Evolutionary conservation across 2,113 vertebrate genomes (phyloP).

Genomic region (Stegastes partitus): DNA sequence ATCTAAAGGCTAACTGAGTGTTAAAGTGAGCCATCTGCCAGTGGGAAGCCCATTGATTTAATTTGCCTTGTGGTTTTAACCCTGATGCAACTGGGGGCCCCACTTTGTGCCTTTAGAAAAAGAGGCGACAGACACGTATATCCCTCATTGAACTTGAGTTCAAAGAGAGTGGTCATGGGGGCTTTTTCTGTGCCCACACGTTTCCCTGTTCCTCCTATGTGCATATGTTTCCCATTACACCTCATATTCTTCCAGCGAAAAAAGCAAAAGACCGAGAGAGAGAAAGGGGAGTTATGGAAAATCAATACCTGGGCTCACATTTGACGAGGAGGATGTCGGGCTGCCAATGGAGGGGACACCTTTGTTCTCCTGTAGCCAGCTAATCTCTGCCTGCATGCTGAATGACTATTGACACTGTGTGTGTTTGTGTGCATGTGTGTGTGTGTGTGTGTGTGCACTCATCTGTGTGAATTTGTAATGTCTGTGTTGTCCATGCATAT

Average conservation of each 20-base stretch:
- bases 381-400: constrained; percentile 89
- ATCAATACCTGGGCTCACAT: constrained; percentile 92
- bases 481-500: constrained; percentile 55
- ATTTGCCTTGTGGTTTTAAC: constrained; percentile 92
- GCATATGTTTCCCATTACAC: constrained; percentile 67
- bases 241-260: constrained; percentile 80
- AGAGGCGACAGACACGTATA: constrained; percentile 78
- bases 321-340: constrained; percentile 90
- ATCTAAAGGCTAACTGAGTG: constrained; percentile 99
- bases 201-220: constrained; percentile 57
- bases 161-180: constrained; percentile 61
- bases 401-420: constrained; percentile 88
- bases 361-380: constrained; percentile 92
- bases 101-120: constrained; percentile 84
- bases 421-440: constrained; percentile 27
- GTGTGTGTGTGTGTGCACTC: neutral
- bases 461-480: constrained; percentile 43
- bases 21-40: constrained; percentile 99
- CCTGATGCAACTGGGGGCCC: constrained; percentile 82
- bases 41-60: constrained; percentile 98
- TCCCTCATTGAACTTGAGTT: constrained; percentile 77
- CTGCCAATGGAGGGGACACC: constrained; percentile 86
- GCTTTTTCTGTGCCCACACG: constrained; percentile 20
- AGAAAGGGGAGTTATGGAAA: constrained; percentile 51
- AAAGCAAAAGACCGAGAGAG: constrained; percentile 81